Conservation (phyloP, 2,113 vertebrate genomes). For the Siphamia tubifer region DNA sequence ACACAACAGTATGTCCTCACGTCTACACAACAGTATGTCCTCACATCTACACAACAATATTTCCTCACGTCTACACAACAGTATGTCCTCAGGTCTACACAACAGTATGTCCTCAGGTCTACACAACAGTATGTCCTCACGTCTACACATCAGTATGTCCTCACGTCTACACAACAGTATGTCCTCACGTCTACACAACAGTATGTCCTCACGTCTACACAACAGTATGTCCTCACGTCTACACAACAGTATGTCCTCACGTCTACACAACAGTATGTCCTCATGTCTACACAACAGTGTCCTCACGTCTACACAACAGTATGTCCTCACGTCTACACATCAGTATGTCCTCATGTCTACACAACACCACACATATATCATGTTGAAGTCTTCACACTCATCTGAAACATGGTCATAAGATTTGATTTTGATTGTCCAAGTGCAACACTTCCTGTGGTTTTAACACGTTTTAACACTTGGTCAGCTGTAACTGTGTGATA, state of each 20-base stretch:
- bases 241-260: not conserved
- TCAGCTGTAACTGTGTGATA: too few relatives aligned
- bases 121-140: not conserved
- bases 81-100: not conserved
- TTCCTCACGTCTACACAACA: not conserved
- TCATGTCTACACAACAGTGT: not conserved
- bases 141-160: not conserved
- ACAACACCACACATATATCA: too few relatives aligned
- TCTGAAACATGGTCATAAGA: too few relatives aligned
- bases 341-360: too few relatives aligned
- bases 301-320: not conserved
- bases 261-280: not conserved
- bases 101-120: not conserved
- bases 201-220: not conserved
- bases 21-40: not conserved
- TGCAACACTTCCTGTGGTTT: too few relatives aligned
- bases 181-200: not conserved
- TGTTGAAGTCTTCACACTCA: too few relatives aligned
- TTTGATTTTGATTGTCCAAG: too few relatives aligned
- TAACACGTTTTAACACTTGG: too few relatives aligned
- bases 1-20: not conserved
- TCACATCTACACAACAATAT: not conserved
- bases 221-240: not conserved
- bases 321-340: not conserved
- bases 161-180: not conserved